Conservation (phyloP, 2,888 invertebrate species). For the Pristionchus maxplancki region DNA sequence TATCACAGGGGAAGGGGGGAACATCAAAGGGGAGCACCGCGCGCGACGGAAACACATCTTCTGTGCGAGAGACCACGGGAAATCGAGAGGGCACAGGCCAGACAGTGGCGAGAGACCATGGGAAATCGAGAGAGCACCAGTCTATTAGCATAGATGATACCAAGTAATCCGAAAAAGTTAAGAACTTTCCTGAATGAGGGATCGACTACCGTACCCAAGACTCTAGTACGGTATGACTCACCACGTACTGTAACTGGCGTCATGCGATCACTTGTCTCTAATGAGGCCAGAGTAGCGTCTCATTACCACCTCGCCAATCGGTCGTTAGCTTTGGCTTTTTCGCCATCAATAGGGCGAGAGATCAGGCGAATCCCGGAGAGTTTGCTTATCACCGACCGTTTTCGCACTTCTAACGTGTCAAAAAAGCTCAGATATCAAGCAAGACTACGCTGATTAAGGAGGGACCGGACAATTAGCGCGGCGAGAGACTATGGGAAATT, state of each 20-base stretch:
- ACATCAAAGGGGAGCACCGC: background rate
- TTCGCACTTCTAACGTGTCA: constrained; percentile 41
- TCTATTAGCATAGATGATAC: constrained; percentile 49
- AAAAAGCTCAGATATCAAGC: background rate
- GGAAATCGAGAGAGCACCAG: background rate
- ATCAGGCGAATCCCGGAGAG: background rate
- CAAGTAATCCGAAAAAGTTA: background rate
- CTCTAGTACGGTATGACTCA: constrained; percentile 7
- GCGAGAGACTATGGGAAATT: background rate
- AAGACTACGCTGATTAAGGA: background rate
- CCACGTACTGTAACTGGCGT: background rate
- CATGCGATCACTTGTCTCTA: background rate
- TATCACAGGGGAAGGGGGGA: background rate
- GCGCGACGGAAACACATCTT: background rate
- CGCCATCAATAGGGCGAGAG: background rate
- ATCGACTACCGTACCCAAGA: constrained; percentile 11
- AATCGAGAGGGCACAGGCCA: background rate
- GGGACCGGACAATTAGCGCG: background rate
- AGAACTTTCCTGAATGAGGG: background rate
- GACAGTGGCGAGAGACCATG: constrained; percentile 2
- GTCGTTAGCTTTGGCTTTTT: background rate
- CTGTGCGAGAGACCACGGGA: background rate
- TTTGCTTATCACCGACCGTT: background rate
- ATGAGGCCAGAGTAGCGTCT: constrained; percentile 33
- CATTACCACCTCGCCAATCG: background rate